phyloP scores from a whole-genome alignment of 2,113 vertebrate species.

The Danio rerio region GRCz12tu NC_133187.1:24000501-24001000 shows the following conservation, averaged over 20 bases:
- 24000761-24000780: neutral
- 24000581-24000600: neutral
- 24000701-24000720: neutral
- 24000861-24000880: slow-evolving; percentile 18
- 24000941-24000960: slow-evolving; percentile 75
- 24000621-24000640: neutral
- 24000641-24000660: neutral
- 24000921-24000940: slow-evolving; percentile 68
- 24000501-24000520: no score
- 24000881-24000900: slow-evolving; percentile 45
- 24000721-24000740: neutral
- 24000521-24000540: no score
- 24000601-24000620: neutral
- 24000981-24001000: slow-evolving; percentile 59
- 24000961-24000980: slow-evolving; percentile 83
- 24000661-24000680: neutral
- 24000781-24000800: slow-evolving; percentile 14
- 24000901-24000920: slow-evolving; percentile 51
- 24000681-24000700: slow-evolving; percentile 5
- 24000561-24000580: no score
- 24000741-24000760: neutral
- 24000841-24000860: slow-evolving; percentile 6
- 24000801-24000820: slow-evolving; percentile 27
- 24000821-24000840: slow-evolving; percentile 38
- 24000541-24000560: no score